A percentile compares a stretch with the other conserved stretches of the same genome.
These are phyloP conservation scores for Vidua macroura DNA, from an alignment of 2,113 vertebrate species.

Conservation along the genomic window DNA sequence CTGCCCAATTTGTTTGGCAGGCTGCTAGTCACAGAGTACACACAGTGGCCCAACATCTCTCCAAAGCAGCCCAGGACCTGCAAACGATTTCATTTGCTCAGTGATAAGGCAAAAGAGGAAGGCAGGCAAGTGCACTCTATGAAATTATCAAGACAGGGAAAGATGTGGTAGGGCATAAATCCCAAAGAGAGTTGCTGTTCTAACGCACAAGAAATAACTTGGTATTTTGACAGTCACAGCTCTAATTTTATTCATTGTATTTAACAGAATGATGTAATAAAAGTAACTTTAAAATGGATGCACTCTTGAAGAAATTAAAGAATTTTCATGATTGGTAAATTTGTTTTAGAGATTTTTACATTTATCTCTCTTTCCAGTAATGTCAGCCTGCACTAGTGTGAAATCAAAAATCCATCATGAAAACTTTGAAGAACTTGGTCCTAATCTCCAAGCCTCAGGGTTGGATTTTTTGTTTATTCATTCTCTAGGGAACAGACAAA, in stretches of 20 bases:
- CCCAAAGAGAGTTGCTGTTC: neutral
- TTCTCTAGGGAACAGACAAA: neutral
- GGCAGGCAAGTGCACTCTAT: neutral
- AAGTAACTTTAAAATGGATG: neutral
- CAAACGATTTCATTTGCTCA: neutral
- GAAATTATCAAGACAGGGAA: neutral
- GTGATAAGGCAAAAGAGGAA: neutral
- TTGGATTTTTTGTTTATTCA: neutral
- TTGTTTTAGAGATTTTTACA: neutral
- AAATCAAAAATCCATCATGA: neutral
- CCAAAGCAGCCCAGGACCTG: neutral
- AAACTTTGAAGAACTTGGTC: neutral
- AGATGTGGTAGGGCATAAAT: neutral
- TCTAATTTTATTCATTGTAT: neutral
- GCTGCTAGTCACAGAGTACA: neutral
- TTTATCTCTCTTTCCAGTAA: neutral
- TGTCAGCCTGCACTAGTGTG: neutral
- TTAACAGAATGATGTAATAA: neutral
- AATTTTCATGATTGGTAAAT: neutral
- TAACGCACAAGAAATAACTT: neutral
- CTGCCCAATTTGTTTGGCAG: neutral
- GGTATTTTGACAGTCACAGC: neutral
- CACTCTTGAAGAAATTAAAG: neutral
- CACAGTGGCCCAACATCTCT: neutral
- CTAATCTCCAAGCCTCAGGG: neutral